phyloP scores from a whole-genome alignment of 2,888 invertebrate species.

The Eupithecia dodoneata region DNA sequence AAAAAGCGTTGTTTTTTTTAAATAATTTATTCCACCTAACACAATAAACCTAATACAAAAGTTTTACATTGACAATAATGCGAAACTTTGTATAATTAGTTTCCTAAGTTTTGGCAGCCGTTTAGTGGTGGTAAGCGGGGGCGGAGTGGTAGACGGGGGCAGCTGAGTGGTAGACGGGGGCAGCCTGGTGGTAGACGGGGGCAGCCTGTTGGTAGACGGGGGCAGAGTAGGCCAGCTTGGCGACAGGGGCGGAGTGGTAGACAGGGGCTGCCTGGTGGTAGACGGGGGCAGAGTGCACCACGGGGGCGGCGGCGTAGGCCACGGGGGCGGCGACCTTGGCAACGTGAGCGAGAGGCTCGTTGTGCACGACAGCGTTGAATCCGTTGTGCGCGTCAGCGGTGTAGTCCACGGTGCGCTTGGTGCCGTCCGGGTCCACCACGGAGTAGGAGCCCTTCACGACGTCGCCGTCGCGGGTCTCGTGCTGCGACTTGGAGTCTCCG shows the following conservation, averaged over 20 bases:
- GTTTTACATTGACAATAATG: conserved; percentile 53
- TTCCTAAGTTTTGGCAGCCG: conserved; percentile 63
- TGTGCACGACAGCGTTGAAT: conserved; percentile 84
- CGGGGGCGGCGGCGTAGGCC: conserved; percentile 60
- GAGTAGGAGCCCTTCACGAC: conserved; percentile 82
- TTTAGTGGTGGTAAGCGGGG: conserved; percentile 71
- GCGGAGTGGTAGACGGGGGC: conserved; percentile 60
- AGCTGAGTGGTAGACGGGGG: conserved; percentile 65
- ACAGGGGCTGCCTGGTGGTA: conserved; percentile 49
- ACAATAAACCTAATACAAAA: conserved; percentile 46
- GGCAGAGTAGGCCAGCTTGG: conserved; percentile 52
- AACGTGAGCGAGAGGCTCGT: conserved; percentile 64
- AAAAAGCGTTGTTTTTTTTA: conserved; percentile 41
- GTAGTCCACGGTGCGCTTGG: conserved; percentile 82
- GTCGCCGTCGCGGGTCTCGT: conserved; percentile 76
- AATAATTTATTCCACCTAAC: conserved; percentile 62
- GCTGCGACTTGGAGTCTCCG: conserved; percentile 76
- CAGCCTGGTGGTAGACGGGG: conserved; percentile 61
- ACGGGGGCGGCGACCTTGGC: conserved; percentile 59
- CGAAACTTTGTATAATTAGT: conserved; percentile 50
- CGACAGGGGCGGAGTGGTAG: conserved; percentile 50
- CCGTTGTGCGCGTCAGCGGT: conserved; percentile 77
- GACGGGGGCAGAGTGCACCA: conserved; percentile 63
- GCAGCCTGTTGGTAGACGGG: conserved; percentile 65
- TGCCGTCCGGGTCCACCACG: conserved; percentile 82